Conservation (phyloP, 2,797 vertebrate species). For the Staurois parvus region DNA sequence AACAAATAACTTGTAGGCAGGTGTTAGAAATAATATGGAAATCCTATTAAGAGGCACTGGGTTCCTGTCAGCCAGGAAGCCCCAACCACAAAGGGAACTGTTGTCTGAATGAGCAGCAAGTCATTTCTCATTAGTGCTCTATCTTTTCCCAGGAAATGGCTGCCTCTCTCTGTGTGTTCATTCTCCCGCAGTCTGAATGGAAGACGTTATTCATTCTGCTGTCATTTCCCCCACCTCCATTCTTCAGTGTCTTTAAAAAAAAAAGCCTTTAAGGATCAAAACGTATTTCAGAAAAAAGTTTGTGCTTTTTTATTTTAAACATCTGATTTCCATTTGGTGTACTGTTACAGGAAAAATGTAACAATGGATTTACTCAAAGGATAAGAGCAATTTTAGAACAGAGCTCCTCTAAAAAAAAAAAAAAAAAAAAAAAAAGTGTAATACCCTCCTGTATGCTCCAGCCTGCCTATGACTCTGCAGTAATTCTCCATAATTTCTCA, state of each 20-base stretch:
- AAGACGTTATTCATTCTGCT: conserved; percentile 64
- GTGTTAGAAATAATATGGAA: conserved; percentile 88
- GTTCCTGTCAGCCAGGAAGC: conserved; percentile 82
- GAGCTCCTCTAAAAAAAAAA: background rate
- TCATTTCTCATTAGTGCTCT: conserved; percentile 82
- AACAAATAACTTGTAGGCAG: conserved; percentile 89
- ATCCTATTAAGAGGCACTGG: conserved; percentile 82
- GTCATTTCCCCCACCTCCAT: conserved; percentile 9
- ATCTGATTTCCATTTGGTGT: conserved; percentile 36
- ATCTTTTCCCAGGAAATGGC: conserved; percentile 84
- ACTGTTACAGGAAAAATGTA: background rate
- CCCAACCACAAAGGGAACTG: conserved; percentile 78
- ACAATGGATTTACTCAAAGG: conserved; percentile 58
- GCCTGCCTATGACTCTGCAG: no score
- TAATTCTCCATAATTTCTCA: no score
- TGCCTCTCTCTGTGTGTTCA: conserved; percentile 73
- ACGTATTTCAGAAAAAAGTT: background rate
- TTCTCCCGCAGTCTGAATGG: conserved; percentile 79
- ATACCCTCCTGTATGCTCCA: no score
- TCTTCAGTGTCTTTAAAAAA: background rate
- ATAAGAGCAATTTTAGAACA: background rate
- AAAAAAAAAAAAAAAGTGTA: no score
- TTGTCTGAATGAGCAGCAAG: conserved; percentile 79
- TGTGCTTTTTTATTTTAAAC: conserved; percentile 15
- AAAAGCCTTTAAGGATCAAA: background rate